Base-by-base conservation (phyloP, 2,113 vertebrate genomes). In the Nyctibius bracteatus region DNA sequence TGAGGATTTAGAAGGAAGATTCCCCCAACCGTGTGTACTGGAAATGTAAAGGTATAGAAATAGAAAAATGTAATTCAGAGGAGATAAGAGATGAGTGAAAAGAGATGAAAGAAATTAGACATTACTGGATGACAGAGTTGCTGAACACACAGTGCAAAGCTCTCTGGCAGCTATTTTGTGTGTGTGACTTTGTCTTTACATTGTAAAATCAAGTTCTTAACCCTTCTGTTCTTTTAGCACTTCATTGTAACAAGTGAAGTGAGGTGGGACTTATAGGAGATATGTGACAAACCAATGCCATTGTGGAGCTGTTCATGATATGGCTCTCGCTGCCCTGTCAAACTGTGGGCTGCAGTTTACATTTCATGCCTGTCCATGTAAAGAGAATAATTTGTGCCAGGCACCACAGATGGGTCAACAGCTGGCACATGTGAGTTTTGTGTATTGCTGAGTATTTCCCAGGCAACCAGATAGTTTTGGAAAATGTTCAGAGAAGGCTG, bases 391-490 rank as follows among this genome's bases (percentile, higher is more conserved):
- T 30, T 7, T 14, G 41, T 57, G 72, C 92, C 83, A 91, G 54
- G 46, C 23, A 67, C 25, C 81, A n/a, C 74, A 95, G 91, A 86
- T 96, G 82, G 61, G 58, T 90, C 62, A 86, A 74, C 86, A 86
- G 71, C 88, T 96, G 96, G 65, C 89, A 61, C 54, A 68, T 3
- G 10, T 79, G 82, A 78, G 47, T 58, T 91, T 65, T 86, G 43
- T 54, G 41, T 59, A 63, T 67, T 18, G 2, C 87, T 81, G 72
- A 85, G 15, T 51, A 81, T 79, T 91, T 95, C 77, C 61, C 25
- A 90, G 63, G 11, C 92, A 95, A 75, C 3, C 22, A 77, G 41
- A 90, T 19, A 66, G 37, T 49, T 93, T 89, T 93, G 94, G 73
- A 90, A 92, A 92, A 52, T 10, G 10, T 82, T 93, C 72, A 79